These are phyloP conservation scores for Salvelinus alpinus DNA, from an alignment of 2,113 vertebrate species.

Conservation along the genomic window DNA sequence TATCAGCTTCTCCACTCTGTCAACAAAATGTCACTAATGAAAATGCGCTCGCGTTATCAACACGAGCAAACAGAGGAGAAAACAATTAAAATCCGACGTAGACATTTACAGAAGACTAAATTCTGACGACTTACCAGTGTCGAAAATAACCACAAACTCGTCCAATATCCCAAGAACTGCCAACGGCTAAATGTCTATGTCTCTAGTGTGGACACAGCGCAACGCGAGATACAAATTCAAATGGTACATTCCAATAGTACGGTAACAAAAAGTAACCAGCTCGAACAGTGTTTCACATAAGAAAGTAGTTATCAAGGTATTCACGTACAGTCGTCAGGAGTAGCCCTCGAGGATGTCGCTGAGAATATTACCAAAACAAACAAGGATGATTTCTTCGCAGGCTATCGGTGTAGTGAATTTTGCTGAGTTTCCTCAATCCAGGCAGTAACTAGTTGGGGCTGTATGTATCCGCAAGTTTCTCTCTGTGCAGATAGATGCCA, in stretches of 20 bases:
- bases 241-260: neutral
- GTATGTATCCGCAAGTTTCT: slow-evolving; percentile 40
- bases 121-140: neutral
- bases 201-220: neutral
- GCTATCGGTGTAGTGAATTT: neutral
- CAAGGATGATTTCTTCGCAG: neutral
- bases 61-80: neutral
- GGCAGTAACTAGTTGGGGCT: neutral
- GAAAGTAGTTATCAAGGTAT: neutral
- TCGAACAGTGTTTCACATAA: neutral
- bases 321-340: neutral
- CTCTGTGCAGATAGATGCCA: slow-evolving; percentile 44
- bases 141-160: no score
- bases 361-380: neutral
- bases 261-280: neutral
- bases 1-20: neutral
- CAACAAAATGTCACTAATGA: neutral
- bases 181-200: neutral
- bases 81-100: neutral
- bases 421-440: neutral
- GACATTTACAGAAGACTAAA: neutral
- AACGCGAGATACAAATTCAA: neutral
- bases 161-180: neutral
- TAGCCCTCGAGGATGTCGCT: neutral
- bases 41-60: neutral